Conservation (phyloP, 2,113 vertebrate species). For the Mixornis gularis region DNA sequence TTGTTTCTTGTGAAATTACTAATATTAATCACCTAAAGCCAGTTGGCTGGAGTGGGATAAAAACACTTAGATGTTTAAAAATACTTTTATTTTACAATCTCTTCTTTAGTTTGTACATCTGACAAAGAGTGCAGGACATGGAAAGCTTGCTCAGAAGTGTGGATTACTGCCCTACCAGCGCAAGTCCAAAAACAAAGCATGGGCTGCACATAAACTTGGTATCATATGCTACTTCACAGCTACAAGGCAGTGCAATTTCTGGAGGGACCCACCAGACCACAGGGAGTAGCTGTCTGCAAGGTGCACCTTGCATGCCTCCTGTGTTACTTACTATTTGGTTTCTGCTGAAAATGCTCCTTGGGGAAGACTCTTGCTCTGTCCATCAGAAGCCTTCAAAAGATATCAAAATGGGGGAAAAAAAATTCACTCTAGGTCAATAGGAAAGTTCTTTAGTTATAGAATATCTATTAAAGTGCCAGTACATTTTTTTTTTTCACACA, state of each 20-base stretch:
- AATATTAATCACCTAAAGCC: background rate
- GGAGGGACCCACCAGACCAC: background rate
- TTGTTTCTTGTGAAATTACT: background rate
- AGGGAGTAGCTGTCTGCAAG: background rate
- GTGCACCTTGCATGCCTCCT: background rate
- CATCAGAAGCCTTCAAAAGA: background rate
- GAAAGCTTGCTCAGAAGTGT: background rate
- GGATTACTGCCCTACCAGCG: background rate
- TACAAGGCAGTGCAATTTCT: background rate
- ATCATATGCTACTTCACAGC: background rate
- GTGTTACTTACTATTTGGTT: background rate
- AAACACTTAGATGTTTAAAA: background rate
- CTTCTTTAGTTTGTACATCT: background rate
- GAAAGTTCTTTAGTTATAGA: background rate
- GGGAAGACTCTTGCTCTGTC: background rate
- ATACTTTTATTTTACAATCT: background rate
- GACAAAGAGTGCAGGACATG: background rate
- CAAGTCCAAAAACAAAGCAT: background rate
- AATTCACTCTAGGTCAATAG: background rate
- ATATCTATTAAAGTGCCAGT: background rate
- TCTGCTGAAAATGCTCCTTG: background rate
- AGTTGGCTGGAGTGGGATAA: background rate
- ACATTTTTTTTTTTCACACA: background rate
- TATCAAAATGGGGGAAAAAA: background rate
- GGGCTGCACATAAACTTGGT: background rate